phyloP scores from a whole-genome alignment of 1,140 invertebrate genomes.

The Pissodes strobi region DNA sequence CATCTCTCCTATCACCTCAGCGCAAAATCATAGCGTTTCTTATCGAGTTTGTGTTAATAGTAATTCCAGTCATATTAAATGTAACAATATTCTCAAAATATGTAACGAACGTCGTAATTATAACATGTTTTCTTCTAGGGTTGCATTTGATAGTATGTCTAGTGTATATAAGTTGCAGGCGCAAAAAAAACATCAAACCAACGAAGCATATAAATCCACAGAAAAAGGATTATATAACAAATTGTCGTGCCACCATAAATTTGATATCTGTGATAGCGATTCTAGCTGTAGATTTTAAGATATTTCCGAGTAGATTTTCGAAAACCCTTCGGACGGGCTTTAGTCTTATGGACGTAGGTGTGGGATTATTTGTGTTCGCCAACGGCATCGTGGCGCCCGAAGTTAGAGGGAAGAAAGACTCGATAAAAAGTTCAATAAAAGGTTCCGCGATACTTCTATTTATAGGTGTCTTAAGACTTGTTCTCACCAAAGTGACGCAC shows the following conservation, averaged over 20 bases:
- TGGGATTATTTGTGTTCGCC: constrained; percentile 85
- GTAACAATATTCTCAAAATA: constrained; percentile 42
- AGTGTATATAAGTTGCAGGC: background rate
- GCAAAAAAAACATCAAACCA: constrained; percentile 1
- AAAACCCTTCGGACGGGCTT: constrained; percentile 89
- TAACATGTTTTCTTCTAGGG: constrained; percentile 24
- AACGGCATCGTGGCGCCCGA: constrained; percentile 78
- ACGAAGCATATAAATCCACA: constrained; percentile 42
- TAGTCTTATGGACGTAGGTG: constrained; percentile 93
- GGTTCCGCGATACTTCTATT: constrained; percentile 62
- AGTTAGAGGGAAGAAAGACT: constrained; percentile 54
- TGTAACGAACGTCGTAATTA: constrained; percentile 16
- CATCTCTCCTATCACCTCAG: constrained; percentile 18
- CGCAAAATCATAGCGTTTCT: constrained; percentile 26
- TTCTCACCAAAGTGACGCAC: constrained; percentile 67
- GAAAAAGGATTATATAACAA: constrained; percentile 65
- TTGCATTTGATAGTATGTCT: constrained; percentile 17
- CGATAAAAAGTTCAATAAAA: constrained; percentile 53
- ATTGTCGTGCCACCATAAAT: constrained; percentile 71
- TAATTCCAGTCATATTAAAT: constrained; percentile 41
- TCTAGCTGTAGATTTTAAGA: constrained; percentile 88
- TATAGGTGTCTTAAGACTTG: constrained; percentile 72
- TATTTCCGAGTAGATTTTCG: constrained; percentile 81
- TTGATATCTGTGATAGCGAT: constrained; percentile 82
- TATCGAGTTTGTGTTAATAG: constrained; percentile 38